Evolutionary conservation across 1,140 invertebrate genomes (phyloP), one percentile per base, ranked within the genome.

Genomic region (Colletes gigas): DNA sequence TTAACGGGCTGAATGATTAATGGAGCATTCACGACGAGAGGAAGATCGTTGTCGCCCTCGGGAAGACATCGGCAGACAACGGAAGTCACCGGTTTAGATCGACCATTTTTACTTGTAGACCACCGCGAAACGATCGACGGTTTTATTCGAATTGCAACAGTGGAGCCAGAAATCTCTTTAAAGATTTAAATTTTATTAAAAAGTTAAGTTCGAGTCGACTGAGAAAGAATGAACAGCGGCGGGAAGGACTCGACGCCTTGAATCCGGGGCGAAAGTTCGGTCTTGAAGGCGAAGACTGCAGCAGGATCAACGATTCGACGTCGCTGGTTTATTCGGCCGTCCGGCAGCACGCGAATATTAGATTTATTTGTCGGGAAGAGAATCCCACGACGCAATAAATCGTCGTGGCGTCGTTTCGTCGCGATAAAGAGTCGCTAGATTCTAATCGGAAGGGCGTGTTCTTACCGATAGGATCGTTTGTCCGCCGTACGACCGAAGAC

Each of bases 1-100:
- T 85, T 85, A 85, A 78, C 52, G 52, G 57, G 72, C 47, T 84
- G 75, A 84, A 85, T 85, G 84, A 85, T 84, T 85, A 85, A 85
- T 78, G 83, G 73, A 50, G 47, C 59, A 50, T 68, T 81, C 78
- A 67, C 72, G 68, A 39, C 62, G 54, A 52, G 70, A 21, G 71
- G 39, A 85, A 81, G 77, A 69, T 72, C 67, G 57, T 21, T 17
- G 39, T 70, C 21, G 44, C 14, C 55, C 44, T 3, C 4, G 17
- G 44, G 55, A 19, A 79, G 69, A 63, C 50, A 30, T 15, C 14
- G 6, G 19, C 47, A 19, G 50, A 73, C 70, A 73, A 47, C 55
- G 44, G 50, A 54, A 54, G 62, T 73, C 65, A 47, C 9, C 44
- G 65, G 65, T 67, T 67, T 67, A 67, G 65, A n/a, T 21, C 44